Percentiles rank a stretch among this genome's conserved stretches.
Conservation (phyloP, 2,888 invertebrate species). For the Parasteatoda lunata region DNA sequence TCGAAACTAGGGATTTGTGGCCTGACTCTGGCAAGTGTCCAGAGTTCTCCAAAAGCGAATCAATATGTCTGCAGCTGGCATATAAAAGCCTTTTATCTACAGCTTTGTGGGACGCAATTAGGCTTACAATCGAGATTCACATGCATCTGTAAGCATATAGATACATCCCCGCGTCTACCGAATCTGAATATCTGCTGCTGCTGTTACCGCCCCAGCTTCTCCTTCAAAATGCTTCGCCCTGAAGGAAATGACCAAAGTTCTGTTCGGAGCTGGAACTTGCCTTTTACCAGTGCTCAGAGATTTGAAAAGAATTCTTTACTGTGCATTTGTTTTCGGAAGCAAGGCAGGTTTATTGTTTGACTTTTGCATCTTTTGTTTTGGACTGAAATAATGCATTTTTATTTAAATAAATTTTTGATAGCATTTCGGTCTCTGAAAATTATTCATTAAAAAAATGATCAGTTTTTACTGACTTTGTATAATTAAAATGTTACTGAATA, state of each 20-base stretch:
- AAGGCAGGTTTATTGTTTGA: too few species aligned
- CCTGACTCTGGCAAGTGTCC: conserved; percentile 43
- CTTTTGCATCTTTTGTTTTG: too few species aligned
- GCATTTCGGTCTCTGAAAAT: too few species aligned
- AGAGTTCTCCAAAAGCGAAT: conserved; percentile 47
- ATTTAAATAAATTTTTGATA: too few species aligned
- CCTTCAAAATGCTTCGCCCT: background rate
- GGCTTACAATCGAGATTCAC: conserved; percentile 41
- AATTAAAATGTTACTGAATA: too few species aligned
- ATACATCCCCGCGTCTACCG: background rate
- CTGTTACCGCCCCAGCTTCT: background rate
- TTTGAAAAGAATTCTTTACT: too few species aligned
- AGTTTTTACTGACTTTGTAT: too few species aligned
- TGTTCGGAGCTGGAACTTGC: background rate
- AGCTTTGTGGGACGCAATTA: conserved; percentile 56
- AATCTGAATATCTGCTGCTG: background rate
- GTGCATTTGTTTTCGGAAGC: too few species aligned
- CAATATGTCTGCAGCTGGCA: conserved; percentile 63
- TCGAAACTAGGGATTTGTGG: conserved; percentile 22
- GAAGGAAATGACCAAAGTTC: background rate
- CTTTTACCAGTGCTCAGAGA: background rate
- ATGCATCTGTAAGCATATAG: conserved; percentile 10
- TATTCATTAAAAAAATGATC: too few species aligned
- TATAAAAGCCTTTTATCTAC: conserved; percentile 61
- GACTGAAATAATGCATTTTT: too few species aligned